Evolutionary conservation across 2,113 vertebrate species (phyloP), one percentile per base, ranked within the genome.

Genomic region (Corythaixoides concolor): DNA sequence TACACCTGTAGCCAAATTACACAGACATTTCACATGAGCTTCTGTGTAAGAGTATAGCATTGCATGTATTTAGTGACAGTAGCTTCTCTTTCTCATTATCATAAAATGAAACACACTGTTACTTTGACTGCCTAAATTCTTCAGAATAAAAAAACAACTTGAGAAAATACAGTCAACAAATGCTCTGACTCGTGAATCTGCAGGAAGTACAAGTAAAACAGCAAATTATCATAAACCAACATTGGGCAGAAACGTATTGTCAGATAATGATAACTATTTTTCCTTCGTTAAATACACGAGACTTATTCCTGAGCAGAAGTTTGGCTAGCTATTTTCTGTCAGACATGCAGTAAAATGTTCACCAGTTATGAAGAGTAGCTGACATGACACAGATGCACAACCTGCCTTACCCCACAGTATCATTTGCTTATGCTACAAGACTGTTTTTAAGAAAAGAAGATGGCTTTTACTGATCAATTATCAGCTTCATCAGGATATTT

Each of bases 401-500:
- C 2, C 20, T 66, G 15, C 35, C 79, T 86, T 89, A 49, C 6
- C 13, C 41, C 5, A 0, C 8, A n/a, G 27, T 52, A 47, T 47
- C 15, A 50, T 43, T 78, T 63, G 20, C 9, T 60, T 89, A 62
- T n/a, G 56, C 26, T 66, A n/a, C 6, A 72, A 39, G 20, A 49
- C 9, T 26, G 23, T 39, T 80, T 81, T 53, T 41, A 43, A 56
- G 30, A 64, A 55, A 78, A 68, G 47, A 49, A 37, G 8, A 21
- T 37, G 7, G 0, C 11, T 81, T 69, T 53, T 74, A 47, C 20
- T 47, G 28, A 63, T 64, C 5, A 21, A 69, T 10, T 60, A 55
- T 22, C 0, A 0, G 9, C 15, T 88, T 67, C 30, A 17, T 26
- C 3, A 2, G 15, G 50, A 74, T 30, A 2, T 27, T 76, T 60